These are phyloP conservation scores for Heliconius erato DNA, from an alignment of 2,888 invertebrate species.

Conservation along the genomic window DNA sequence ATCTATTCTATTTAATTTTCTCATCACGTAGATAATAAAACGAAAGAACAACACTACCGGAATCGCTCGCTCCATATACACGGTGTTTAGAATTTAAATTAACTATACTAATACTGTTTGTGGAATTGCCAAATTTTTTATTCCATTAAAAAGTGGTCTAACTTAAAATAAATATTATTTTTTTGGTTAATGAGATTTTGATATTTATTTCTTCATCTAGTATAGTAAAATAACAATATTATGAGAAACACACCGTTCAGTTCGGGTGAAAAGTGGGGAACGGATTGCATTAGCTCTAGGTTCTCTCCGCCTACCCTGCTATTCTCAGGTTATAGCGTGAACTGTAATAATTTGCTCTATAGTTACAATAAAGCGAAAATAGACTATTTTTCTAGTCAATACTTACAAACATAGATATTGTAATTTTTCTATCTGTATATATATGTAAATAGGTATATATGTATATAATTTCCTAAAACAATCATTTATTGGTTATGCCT, in stretches of 20 bases:
- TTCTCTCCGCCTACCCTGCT: too few species aligned
- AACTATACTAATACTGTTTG: background rate
- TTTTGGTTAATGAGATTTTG: too few species aligned
- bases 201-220: too few species aligned
- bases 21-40: constrained; percentile 10
- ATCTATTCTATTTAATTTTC: constrained; percentile 7
- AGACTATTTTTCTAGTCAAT: too few species aligned
- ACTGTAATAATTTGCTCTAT: too few species aligned
- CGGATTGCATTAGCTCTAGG: too few species aligned
- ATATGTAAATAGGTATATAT: background rate
- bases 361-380: too few species aligned
- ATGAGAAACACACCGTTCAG: too few species aligned
- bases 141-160: background rate
- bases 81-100: constrained; percentile 16
- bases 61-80: constrained; percentile 18
- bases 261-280: too few species aligned
- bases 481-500: background rate
- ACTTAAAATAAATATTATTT: background rate
- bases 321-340: too few species aligned
- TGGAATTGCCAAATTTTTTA: background rate
- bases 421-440: background rate
- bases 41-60: constrained; percentile 24
- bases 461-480: background rate
- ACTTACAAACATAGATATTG: too few species aligned
- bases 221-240: too few species aligned